A percentile compares a stretch with the other conserved stretches of the same genome.
Evolutionary conservation across 2,113 vertebrate genomes (phyloP).

Genomic region (Brachyhypopomus gauderio): DNA sequence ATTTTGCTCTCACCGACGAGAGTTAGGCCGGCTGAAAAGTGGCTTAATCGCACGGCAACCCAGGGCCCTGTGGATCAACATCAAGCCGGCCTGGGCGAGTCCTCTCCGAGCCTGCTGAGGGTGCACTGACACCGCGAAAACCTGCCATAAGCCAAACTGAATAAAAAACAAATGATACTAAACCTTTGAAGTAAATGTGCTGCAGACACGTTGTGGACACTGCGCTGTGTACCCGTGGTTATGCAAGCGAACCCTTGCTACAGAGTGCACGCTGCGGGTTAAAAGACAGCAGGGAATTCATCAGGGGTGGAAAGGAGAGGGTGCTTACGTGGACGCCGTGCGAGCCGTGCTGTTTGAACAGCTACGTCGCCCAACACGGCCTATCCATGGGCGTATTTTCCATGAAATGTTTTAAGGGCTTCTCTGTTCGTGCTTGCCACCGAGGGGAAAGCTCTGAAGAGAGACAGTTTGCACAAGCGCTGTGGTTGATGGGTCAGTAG

Average conservation of each 20-base stretch:
- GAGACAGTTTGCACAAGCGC: no score
- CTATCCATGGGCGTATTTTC: conserved; percentile 23
- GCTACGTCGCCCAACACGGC: conserved; percentile 22
- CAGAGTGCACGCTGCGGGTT: background rate
- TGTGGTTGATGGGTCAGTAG: no score
- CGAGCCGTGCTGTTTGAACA: conserved; percentile 37
- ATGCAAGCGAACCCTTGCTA: background rate
- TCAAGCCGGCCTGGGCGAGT: conserved; percentile 61
- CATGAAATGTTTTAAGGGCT: conserved; percentile 19
- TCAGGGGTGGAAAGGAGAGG: conserved; percentile 15
- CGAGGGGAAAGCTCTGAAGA: background rate
- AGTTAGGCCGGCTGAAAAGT: conserved; percentile 73
- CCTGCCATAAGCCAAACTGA: conserved; percentile 13
- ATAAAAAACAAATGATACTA: no score
- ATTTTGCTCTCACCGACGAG: conserved; percentile 62
- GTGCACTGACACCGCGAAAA: conserved; percentile 32
- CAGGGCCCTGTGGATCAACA: conserved; percentile 73
- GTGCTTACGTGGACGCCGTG: background rate
- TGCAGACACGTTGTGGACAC: background rate
- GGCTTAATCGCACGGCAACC: conserved; percentile 78
- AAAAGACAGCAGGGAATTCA: background rate
- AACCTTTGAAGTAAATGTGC: background rate
- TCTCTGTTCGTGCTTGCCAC: conserved; percentile 22
- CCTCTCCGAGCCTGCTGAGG: conserved; percentile 64
- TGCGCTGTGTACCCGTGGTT: background rate